Percentiles rank a stretch among this genome's conserved stretches.
These are phyloP conservation scores for Rhopalosiphum maidis DNA, from an alignment of 1,140 invertebrate genomes.

Conservation along the genomic window DNA sequence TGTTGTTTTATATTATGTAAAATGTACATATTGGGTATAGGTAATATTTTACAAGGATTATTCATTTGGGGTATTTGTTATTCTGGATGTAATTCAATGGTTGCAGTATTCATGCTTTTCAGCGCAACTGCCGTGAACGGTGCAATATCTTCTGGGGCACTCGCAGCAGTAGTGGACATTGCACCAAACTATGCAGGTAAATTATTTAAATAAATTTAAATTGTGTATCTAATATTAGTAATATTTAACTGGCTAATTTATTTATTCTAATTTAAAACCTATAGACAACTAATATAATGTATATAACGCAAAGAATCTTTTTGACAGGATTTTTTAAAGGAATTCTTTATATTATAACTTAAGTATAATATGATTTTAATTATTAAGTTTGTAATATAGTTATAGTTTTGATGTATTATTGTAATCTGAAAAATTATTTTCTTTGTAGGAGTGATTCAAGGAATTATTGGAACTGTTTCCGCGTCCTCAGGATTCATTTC, in stretches of 20 bases:
- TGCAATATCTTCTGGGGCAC: constrained; percentile 70
- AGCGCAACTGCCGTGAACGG: constrained; percentile 70
- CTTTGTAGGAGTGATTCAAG: constrained; percentile 65
- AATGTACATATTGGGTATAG: neutral
- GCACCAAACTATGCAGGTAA: constrained; percentile 73
- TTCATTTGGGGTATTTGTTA: constrained; percentile 69
- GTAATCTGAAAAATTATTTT: constrained; percentile 24
- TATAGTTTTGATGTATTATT: neutral
- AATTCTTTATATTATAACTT: too few relatives aligned
- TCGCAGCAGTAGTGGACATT: constrained; percentile 71
- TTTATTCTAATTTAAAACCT: neutral
- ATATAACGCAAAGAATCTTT: too few relatives aligned
- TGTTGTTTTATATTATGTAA: neutral
- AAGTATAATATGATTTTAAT: neutral
- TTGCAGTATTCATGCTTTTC: constrained; percentile 70
- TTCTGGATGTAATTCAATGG: constrained; percentile 70
- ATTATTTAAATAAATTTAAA: neutral
- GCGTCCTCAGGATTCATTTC: constrained; percentile 63
- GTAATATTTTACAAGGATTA: constrained; percentile 47
- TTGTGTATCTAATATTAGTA: neutral
- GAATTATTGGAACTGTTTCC: constrained; percentile 67
- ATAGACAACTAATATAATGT: neutral
- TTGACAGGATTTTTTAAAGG: too few relatives aligned
- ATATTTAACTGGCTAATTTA: neutral
- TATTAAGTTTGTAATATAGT: neutral